Evolutionary conservation across 2,888 invertebrate genomes (phyloP).

Genomic region (Poecilobothrus nobilitatus): DNA sequence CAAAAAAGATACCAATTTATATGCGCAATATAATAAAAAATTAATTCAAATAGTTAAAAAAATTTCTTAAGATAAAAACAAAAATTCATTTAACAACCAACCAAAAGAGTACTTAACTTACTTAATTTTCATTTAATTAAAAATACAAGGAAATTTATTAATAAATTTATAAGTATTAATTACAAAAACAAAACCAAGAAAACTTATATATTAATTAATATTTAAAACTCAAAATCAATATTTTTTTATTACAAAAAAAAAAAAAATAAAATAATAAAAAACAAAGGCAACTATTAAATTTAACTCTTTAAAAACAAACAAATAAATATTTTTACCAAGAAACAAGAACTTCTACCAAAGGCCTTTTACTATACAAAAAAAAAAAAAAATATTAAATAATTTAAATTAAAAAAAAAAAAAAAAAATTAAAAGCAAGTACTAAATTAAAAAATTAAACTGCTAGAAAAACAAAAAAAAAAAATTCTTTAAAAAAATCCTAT

Average conservation of each 20-base stretch:
- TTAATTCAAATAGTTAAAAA: no score
- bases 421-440: background rate
- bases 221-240: conserved; percentile 5
- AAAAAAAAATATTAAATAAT: conserved; percentile 14
- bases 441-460: background rate
- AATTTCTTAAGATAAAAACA: no score
- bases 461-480: background rate
- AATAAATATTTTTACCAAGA: conserved; percentile 10
- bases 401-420: conserved; percentile 14
- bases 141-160: no score
- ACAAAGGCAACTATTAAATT: conserved; percentile 12
- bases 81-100: no score
- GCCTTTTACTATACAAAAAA: conserved; percentile 16
- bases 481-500: conserved; percentile 12
- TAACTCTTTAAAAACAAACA: conserved; percentile 7
- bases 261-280: conserved; percentile 15
- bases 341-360: conserved; percentile 6
- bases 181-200: no score
- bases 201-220: background rate
- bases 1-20: no score
- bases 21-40: no score
- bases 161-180: no score
- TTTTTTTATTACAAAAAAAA: conserved; percentile 18
- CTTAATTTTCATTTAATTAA: no score
- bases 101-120: no score